Evolutionary conservation across 2,888 invertebrate genomes (phyloP).

Genomic region (Lycocerus yunnanus): DNA sequence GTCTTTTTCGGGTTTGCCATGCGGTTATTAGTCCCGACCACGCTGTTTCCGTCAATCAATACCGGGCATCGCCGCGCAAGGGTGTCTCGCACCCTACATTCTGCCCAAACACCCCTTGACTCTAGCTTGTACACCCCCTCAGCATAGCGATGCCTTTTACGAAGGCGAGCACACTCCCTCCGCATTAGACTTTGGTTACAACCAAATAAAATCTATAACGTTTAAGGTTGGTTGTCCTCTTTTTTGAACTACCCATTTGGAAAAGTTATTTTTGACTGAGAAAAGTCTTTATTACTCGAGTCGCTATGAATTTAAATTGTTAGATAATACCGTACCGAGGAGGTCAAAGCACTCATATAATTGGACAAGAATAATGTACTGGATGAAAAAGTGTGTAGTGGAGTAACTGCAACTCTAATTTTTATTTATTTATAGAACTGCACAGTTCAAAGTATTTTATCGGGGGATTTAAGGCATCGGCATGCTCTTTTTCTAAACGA

Average conservation of each 20-base stretch:
- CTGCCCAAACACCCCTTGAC: constrained; percentile 24
- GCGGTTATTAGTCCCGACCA: constrained; percentile 28
- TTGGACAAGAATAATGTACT: constrained; percentile 5
- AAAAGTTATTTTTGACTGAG: background rate
- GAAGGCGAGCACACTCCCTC: constrained; percentile 35
- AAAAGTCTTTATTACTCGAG: background rate
- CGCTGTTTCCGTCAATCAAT: constrained; percentile 37
- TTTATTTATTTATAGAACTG: background rate
- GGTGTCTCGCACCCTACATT: constrained; percentile 34
- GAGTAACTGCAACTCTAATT: background rate
- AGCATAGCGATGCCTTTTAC: constrained; percentile 32
- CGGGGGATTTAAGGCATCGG: background rate
- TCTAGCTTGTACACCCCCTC: constrained; percentile 17
- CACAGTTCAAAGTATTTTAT: background rate
- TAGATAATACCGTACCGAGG: constrained; percentile 7
- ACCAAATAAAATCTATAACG: constrained; percentile 13
- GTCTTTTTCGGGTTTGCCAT: constrained; percentile 22
- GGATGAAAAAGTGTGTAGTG: background rate
- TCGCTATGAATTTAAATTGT: constrained; percentile 9
- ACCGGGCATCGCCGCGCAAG: constrained; percentile 36
- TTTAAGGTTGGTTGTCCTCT: constrained; percentile 9
- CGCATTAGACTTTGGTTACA: constrained; percentile 5
- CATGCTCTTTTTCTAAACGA: background rate
- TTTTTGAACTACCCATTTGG: constrained; percentile 2
- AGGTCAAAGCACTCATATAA: constrained; percentile 22